These are phyloP conservation scores for Bactericera cockerelli DNA, from an alignment of 1,140 invertebrate species.

Conservation along the genomic window DNA sequence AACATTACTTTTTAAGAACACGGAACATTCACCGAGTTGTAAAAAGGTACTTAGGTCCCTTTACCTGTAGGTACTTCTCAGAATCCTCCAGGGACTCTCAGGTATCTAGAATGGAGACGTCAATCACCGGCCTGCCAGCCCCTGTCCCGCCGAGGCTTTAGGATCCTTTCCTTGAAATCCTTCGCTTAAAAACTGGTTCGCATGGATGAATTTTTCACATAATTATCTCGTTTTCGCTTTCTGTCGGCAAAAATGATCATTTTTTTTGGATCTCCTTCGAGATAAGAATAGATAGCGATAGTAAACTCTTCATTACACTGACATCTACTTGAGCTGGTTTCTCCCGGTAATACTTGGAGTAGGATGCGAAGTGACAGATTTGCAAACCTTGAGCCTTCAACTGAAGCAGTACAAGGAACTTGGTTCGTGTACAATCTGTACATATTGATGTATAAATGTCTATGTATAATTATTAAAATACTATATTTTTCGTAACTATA, in stretches of 20 bases:
- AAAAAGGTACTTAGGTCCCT: constrained; percentile 2
- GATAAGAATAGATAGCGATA: too few relatives aligned
- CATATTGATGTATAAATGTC: too few relatives aligned
- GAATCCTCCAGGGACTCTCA: background rate
- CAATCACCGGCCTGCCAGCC: background rate
- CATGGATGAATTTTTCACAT: constrained; percentile 1
- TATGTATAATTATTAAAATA: too few relatives aligned
- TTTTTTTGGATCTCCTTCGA: too few relatives aligned
- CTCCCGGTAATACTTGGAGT: too few relatives aligned
- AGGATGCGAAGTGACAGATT: too few relatives aligned
- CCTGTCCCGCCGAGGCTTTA: background rate
- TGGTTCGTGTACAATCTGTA: too few relatives aligned
- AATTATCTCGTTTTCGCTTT: constrained; percentile 1
- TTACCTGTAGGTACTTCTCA: background rate
- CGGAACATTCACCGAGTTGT: background rate
- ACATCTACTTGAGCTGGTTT: too few relatives aligned
- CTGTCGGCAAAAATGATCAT: background rate
- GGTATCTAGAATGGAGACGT: background rate
- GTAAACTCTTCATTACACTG: too few relatives aligned
- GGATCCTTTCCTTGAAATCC: constrained; percentile 6
- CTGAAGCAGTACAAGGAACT: too few relatives aligned
- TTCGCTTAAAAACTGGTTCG: background rate
- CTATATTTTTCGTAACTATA: too few relatives aligned
- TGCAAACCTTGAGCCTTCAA: too few relatives aligned
- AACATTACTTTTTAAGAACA: constrained; percentile 5